Conservation (phyloP, 2,888 invertebrate species). For the Rhagonycha fulva region DNA sequence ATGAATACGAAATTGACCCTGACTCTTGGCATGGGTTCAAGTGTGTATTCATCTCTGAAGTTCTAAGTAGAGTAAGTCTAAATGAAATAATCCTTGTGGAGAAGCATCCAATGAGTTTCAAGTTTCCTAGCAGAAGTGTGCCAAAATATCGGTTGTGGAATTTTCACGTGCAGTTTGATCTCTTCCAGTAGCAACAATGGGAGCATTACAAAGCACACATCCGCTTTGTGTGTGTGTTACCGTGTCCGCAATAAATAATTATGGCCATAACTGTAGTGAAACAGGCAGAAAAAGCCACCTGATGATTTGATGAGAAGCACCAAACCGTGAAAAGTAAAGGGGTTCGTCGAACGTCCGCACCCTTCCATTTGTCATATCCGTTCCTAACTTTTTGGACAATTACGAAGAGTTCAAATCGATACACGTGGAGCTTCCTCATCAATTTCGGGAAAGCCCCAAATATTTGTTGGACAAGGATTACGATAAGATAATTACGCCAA, state of each 20-base stretch:
- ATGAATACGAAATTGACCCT: not conserved
- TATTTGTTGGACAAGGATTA: no score
- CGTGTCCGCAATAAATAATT: conserved; percentile 23
- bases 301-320: not conserved
- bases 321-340: not conserved
- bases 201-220: conserved; percentile 24
- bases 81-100: not conserved
- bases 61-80: not conserved
- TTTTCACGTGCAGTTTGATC: not conserved
- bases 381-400: not conserved
- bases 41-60: not conserved
- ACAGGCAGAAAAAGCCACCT: conserved; percentile 11
- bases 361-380: not conserved
- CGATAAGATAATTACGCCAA: not conserved
- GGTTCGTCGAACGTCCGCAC: conserved; percentile 4
- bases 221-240: conserved; percentile 26
- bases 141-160: not conserved
- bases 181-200: conserved; percentile 18
- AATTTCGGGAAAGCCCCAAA: not conserved
- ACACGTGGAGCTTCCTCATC: not conserved
- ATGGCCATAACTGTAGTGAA: conserved; percentile 21
- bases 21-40: not conserved
- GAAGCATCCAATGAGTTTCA: not conserved
- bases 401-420: not conserved
- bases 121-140: not conserved